Percentiles rank a stretch among this genome's conserved stretches.
Conservation (phyloP, 2,888 invertebrate species). For the Muscina levida region DNA sequence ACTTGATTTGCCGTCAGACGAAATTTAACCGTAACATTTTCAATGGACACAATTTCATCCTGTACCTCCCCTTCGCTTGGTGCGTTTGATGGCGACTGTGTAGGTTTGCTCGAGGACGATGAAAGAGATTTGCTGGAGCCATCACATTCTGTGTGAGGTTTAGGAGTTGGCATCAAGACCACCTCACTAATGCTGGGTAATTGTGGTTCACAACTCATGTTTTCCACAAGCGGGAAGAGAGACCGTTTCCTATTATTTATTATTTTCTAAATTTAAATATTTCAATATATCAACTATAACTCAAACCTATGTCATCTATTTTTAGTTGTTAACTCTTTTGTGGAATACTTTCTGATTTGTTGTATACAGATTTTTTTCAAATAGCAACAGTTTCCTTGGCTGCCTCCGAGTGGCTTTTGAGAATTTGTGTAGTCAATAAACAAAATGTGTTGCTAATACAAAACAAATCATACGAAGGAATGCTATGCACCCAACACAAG, state of each 20-base stretch:
- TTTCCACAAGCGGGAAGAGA: background rate
- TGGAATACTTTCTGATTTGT: background rate
- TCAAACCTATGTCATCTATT: too few species aligned
- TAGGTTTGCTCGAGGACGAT: background rate
- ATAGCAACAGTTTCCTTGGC: slow-evolving; percentile 60
- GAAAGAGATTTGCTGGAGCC: background rate
- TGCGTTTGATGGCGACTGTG: background rate
- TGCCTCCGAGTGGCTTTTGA: slow-evolving; percentile 25
- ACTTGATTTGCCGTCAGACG: slow-evolving; percentile 74
- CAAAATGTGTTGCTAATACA: background rate
- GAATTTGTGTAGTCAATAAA: too few species aligned
- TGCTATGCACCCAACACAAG: background rate
- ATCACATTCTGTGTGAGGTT: slow-evolving; percentile 19
- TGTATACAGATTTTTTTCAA: background rate
- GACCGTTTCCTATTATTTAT: background rate
- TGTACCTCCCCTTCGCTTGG: slow-evolving; percentile 59
- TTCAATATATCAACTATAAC: slow-evolving; percentile 4
- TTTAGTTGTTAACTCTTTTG: too few species aligned
- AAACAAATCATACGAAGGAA: background rate
- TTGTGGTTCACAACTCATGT: slow-evolving; percentile 38
- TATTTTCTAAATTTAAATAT: slow-evolving; percentile 2
- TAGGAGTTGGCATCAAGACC: background rate
- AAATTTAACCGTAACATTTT: slow-evolving; percentile 79
- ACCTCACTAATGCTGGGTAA: slow-evolving; percentile 46
- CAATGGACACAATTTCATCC: slow-evolving; percentile 69